Evolutionary conservation across 2,888 invertebrate genomes (phyloP), one percentile per base, ranked within the genome.

Genomic region (Sphaerophoria rueppellii): DNA sequence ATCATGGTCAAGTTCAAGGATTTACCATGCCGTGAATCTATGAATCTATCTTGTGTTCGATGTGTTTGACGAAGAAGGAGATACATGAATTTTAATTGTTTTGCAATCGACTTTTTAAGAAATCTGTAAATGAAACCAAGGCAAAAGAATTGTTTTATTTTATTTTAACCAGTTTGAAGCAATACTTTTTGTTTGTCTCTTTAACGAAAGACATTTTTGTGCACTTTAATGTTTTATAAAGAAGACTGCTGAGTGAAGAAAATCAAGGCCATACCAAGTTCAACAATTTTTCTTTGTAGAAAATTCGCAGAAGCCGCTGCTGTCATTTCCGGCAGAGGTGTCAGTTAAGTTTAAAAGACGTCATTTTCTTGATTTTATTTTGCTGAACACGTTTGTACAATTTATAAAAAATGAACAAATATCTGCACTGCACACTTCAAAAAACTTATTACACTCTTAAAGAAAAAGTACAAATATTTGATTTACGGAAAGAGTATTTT

Each of bases 1-100:
- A 34, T 55, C 48, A 82, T 70, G 73, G 73, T 63, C 78, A 82
- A 82, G 82, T 82, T 82, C 82, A 78, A 70, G 73, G 63, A 57
- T 71, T 40, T 35, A 71, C 9, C 2, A 4, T 37, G 24, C 7
- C 11, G 16, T 4, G 6, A 6, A 40, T 6, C 3, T 32, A 14
- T 3, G 35, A 16, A 37, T 71, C 9, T 67, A 55, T 46, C 43
- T 52, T 58, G 46, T 54, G 61, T 43, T 52, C 46, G 50, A 37
- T 69, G 54, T 24, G 37, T 9, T 9, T 50, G 50, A 16, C 35
- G 12, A 24, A 24, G 24, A 24, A 24, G 24, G 24, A 24, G 24
- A 24, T 24, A 24, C 24, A 24, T 24, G 24, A 1, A 24, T 24
- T 24, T 24, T 24, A 24, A 24, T 24, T 24, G 24, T 24, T 24